Conservation (phyloP, 2,888 invertebrate species). For the Macrophya alboannulata region DNA sequence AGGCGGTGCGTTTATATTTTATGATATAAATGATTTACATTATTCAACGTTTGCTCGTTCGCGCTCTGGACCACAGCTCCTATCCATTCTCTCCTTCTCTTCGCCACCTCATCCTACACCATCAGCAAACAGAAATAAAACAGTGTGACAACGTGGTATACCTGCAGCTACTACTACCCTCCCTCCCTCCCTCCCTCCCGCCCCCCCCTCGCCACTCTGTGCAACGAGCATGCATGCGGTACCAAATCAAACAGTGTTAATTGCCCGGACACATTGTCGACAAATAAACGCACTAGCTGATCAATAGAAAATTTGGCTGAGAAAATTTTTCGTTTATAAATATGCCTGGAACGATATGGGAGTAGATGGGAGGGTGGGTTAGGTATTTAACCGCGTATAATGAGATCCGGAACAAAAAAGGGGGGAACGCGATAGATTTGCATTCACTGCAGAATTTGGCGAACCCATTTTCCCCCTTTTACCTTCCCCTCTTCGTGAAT, state of each 20-base stretch:
- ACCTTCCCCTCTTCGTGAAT: neutral
- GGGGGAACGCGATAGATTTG: neutral
- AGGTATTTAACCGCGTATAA: neutral
- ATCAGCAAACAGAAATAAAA: constrained; percentile 70
- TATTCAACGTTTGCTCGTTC: constrained; percentile 69
- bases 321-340: constrained; percentile 62
- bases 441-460: neutral
- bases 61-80: constrained; percentile 41
- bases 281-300: constrained; percentile 68
- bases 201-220: neutral
- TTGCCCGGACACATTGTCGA: constrained; percentile 69
- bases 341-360: neutral
- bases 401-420: neutral
- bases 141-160: constrained; percentile 54
- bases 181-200: no score
- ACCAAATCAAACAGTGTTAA: constrained; percentile 66
- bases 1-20: constrained; percentile 39
- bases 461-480: neutral
- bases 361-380: no score
- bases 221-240: constrained; percentile 45
- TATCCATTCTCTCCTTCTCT: neutral
- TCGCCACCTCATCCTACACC: neutral
- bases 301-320: constrained; percentile 65
- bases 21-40: constrained; percentile 66
- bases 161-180: neutral